Evolutionary conservation across 2,113 vertebrate species (phyloP).

Genomic region (Oncorhynchus clarkii): DNA sequence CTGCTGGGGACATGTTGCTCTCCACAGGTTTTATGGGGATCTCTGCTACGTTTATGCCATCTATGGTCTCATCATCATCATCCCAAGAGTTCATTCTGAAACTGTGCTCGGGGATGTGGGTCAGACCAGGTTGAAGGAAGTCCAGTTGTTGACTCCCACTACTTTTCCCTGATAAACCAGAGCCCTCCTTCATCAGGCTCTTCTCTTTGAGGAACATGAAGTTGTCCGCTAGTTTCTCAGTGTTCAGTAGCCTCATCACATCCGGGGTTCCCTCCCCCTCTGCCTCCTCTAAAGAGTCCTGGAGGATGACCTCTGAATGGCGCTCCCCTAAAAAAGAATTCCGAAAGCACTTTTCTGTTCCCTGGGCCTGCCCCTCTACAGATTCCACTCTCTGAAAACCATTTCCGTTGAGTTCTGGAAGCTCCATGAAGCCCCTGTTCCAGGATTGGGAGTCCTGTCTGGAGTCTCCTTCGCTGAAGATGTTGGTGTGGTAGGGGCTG

Average conservation of each 20-base stretch:
- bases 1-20: slow-evolving; percentile 45
- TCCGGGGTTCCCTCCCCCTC: slow-evolving; percentile 39
- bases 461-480: slow-evolving; percentile 77
- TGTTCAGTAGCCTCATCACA: slow-evolving; percentile 61
- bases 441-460: slow-evolving; percentile 69
- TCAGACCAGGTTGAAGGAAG: slow-evolving; percentile 53
- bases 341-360: slow-evolving; percentile 36
- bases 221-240: slow-evolving; percentile 83
- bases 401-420: slow-evolving; percentile 75
- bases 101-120: slow-evolving; percentile 60
- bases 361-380: slow-evolving; percentile 29
- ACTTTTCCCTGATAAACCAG: slow-evolving; percentile 50
- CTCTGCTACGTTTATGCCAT: slow-evolving; percentile 61
- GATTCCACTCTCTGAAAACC: slow-evolving; percentile 54
- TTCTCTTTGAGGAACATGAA: slow-evolving; percentile 88
- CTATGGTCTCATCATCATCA: slow-evolving; percentile 65
- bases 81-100: slow-evolving; percentile 71
- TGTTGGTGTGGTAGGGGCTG: slow-evolving; percentile 82
- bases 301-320: slow-evolving; percentile 56
- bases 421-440: slow-evolving; percentile 72
- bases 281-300: slow-evolving; percentile 42
- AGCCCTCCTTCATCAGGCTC: slow-evolving; percentile 76
- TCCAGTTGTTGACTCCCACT: slow-evolving; percentile 53
- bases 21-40: slow-evolving; percentile 56
- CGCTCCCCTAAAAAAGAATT: slow-evolving; percentile 66